Base-by-base conservation (phyloP, 2,113 vertebrate genomes). In the Neoarius graeffei region DNA sequence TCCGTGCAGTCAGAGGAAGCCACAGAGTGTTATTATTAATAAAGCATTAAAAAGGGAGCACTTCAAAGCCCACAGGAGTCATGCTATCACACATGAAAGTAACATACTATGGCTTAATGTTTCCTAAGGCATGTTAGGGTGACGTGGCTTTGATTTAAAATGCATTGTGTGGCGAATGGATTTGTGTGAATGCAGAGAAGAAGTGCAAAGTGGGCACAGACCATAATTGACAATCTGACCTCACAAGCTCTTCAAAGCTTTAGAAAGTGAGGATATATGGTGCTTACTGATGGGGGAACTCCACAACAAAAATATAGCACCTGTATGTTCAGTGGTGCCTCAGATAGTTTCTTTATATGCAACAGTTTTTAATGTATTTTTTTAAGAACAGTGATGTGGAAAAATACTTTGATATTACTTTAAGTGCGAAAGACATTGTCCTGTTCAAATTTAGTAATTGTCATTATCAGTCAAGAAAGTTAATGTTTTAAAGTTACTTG, bases 151-250 rank as follows among this genome's bases (percentile, higher is more conserved):
- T 95, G 93, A 95, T 96, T 95, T 94, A 92, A 95, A 95, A 96
- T 94, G 95, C 93, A 94, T 94, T 94, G 95, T 94, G 94, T 95
- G 94, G 92, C 94, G 93, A 96, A 96, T 95, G 94, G 95, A 96
- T 96, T 96, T 93, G 92, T 91, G 93, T 91, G 93, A 94, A 92
- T 87, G 87, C 84, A 92, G 92, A 92, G 92, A 91, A 89, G 91
- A 89, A 91, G 88, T 90, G 85, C 79, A 87, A 86, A 85, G 89
- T 92, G 92, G 92, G 91, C 90, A 92, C 92, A 94, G 91, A 91
- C 93, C 94, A 91, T 94, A 93, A 95, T 95, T 95, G 94, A 91
- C 95, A 95, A 94, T 92, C 91, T 95, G 94, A 95, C 94, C 95
- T 94, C 93, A 92, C 86, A 90, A 88, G 93, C 91, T 95, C 94